Percentiles rank a stretch among this genome's conserved stretches.
These are phyloP conservation scores for Dione vanillae DNA, from an alignment of 2,888 invertebrate species.

Conservation along the genomic window DNA sequence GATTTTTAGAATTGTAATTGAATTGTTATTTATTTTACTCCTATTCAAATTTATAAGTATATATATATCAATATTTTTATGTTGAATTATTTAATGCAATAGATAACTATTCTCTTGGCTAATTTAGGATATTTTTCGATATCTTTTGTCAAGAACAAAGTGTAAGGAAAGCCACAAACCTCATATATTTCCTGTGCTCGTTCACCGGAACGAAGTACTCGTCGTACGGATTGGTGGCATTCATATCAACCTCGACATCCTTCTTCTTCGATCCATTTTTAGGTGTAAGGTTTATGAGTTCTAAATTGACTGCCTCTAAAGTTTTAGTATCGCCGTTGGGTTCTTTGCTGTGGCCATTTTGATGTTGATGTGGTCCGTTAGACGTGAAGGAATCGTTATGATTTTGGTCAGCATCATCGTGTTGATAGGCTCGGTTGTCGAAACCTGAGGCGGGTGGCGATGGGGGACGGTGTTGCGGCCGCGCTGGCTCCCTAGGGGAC, in stretches of 20 bases:
- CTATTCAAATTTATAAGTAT: no score
- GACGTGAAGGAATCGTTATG: constrained; percentile 82
- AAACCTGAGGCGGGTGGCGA: constrained; percentile 71
- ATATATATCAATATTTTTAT: no score
- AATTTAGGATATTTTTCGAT: constrained; percentile 13
- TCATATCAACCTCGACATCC: constrained; percentile 86
- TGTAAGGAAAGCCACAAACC: constrained; percentile 73
- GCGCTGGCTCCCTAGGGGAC: constrained; percentile 79
- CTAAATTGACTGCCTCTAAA: constrained; percentile 90
- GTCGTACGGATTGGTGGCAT: constrained; percentile 89
- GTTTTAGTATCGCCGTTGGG: constrained; percentile 77
- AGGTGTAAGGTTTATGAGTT: constrained; percentile 89
- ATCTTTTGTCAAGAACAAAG: constrained; percentile 7
- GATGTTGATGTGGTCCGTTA: constrained; percentile 65
- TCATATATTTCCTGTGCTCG: constrained; percentile 93
- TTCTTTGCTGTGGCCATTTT: constrained; percentile 73
- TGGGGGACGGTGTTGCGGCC: constrained; percentile 77
- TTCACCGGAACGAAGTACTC: constrained; percentile 94
- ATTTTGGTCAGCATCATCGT: constrained; percentile 74
- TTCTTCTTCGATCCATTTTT: constrained; percentile 86
- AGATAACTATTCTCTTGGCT: no score
- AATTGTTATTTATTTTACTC: no score
- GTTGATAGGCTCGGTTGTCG: constrained; percentile 78
- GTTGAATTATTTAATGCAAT: no score
- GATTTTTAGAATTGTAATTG: no score